A percentile compares a stretch with the other conserved stretches of the same genome.
Evolutionary conservation across 2,113 vertebrate genomes (phyloP).

Genomic region (Ciconia stormi): DNA sequence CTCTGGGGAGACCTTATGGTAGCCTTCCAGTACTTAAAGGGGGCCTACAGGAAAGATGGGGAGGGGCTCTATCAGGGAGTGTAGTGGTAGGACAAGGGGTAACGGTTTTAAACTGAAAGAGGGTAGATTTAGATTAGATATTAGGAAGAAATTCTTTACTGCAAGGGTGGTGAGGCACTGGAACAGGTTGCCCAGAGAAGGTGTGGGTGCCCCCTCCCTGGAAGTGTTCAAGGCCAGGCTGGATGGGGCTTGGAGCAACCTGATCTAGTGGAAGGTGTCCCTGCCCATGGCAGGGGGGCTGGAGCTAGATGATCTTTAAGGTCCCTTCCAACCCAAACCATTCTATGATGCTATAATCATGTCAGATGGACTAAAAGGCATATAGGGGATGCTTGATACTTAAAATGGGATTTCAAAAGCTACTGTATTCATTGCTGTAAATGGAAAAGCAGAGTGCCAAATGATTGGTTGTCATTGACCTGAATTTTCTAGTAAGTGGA

Average conservation of each 20-base stretch:
- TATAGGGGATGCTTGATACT: too few relatives aligned
- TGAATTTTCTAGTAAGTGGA: background rate
- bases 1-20: background rate
- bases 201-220: background rate
- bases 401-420: background rate
- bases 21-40: background rate
- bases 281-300: accelerated
- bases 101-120: background rate
- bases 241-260: background rate
- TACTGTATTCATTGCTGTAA: background rate
- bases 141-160: background rate
- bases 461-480: background rate
- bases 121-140: background rate
- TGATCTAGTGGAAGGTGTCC: background rate
- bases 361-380: background rate
- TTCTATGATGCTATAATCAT: background rate
- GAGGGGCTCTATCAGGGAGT: background rate
- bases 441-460: background rate
- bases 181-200: background rate
- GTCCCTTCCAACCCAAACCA: background rate
- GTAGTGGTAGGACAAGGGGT: background rate
- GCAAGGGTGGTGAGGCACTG: background rate
- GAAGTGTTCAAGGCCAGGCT: background rate
- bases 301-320: background rate
- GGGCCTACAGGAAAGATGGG: background rate